These are phyloP conservation scores for Tauraco hartlaubi DNA, from an alignment of 2,797 vertebrate genomes.

Conservation along the genomic window DNA sequence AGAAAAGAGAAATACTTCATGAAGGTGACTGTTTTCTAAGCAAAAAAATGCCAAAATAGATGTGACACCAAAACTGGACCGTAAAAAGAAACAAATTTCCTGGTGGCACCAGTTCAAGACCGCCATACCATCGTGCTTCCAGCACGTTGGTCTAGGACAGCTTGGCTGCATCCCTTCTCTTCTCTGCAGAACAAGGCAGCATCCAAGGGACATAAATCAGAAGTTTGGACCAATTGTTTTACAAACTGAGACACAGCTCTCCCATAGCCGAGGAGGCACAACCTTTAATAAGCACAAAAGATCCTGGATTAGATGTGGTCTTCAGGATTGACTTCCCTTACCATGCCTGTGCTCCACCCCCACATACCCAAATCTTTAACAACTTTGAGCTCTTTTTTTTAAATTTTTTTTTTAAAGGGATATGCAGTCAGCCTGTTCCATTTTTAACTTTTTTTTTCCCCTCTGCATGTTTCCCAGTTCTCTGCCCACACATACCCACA, in stretches of 20 bases:
- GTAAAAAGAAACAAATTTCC: neutral
- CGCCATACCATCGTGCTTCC: neutral
- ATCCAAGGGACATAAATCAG: neutral
- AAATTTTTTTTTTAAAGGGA: neutral
- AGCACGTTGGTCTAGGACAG: accelerated
- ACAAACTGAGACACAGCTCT: neutral
- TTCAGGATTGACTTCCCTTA: neutral
- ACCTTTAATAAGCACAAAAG: neutral
- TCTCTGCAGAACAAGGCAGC: neutral
- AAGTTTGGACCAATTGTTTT: neutral
- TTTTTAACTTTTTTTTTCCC: conserved; percentile 8
- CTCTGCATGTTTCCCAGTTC: neutral
- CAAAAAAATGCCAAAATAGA: neutral
- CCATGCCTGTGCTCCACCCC: neutral
- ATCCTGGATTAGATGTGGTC: neutral
- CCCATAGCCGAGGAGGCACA: accelerated
- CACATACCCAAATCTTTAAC: neutral
- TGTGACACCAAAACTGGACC: neutral
- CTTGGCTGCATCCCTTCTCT: neutral
- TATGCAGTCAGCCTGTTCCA: conserved; percentile 8
- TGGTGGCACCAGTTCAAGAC: neutral
- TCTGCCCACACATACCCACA: conserved; percentile 3
- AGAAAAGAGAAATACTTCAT: neutral
- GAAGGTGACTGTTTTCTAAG: neutral
- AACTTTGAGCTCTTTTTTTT: neutral